Evolutionary conservation across 2,888 invertebrate genomes (phyloP), one percentile per base, ranked within the genome.

Genomic region (Perithous albicinctus): DNA sequence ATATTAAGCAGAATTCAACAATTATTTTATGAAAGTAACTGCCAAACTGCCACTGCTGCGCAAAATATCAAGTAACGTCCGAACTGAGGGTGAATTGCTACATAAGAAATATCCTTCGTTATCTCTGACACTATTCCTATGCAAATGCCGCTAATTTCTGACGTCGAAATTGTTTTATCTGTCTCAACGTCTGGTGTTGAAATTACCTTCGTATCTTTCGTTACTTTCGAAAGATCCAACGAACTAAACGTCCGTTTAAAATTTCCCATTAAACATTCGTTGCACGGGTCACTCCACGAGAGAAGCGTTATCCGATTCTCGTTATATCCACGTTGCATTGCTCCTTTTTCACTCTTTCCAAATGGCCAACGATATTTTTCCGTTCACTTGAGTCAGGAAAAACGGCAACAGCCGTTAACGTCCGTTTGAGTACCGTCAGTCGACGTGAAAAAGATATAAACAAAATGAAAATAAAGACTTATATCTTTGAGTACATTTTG

Each of bases 371-470:
- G 41, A 38, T 78, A 35, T 72, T 66, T 15, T 59, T 59, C 20
- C 20, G n/a, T 29, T 51, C n/a, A 20, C 20, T 54, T 15, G 38
- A n/a, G 18, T n/a, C 12, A 10, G 43, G 59, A 64, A 70, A 70
- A 75, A n/a, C n/a, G n/a, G n/a, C n/a, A n/a, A n/a, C n/a, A 80
- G 64, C 56, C 75, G 70, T 75, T 70, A 80, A 80, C 70, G 75
- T 23, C 64, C 64, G 29, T 72, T 80, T 72, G 56, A 72, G 29
- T 43, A 64, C 64, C 64, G 51, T n/a, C 4, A 61, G 20, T 10
- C 10, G 32, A 43, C 12, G 48, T 23, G 51, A 59, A 73, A 46
- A 54, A 61, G 70, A 70, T 43, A 51, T 54, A 8, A 15, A 23
- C 7, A 8, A 18, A 66, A 46, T 18, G 61, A 18, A 46, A 77